Evolutionary conservation across 2,113 vertebrate genomes (phyloP).

Genomic region (Dasyurus viverrinus): DNA sequence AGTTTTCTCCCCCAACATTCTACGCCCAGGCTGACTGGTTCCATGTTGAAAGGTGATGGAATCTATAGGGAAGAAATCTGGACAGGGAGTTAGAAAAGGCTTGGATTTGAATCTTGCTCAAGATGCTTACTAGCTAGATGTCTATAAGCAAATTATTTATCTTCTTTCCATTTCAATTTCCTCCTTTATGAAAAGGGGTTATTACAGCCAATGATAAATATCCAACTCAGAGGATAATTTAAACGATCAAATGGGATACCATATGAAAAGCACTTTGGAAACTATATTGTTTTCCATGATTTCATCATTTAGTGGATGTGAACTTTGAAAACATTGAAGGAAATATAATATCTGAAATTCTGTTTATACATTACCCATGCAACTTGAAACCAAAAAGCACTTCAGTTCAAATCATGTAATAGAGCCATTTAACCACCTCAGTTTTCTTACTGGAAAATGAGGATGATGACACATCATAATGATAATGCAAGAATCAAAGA

Average conservation of each 20-base stretch:
- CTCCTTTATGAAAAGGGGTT: background rate
- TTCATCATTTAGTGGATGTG: background rate
- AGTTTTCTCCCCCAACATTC: slow-evolving; percentile 53
- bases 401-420: background rate
- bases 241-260: background rate
- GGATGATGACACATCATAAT: background rate
- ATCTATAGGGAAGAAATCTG: background rate
- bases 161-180: background rate
- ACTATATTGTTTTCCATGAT: background rate
- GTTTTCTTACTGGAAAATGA: background rate
- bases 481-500: background rate
- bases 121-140: background rate
- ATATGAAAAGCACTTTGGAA: background rate
- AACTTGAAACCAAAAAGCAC: background rate
- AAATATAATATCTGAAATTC: background rate
- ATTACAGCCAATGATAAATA: background rate
- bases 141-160: background rate
- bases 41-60: background rate
- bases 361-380: background rate
- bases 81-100: background rate
- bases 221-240: background rate
- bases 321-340: background rate
- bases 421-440: background rate
- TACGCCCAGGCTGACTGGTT: background rate
- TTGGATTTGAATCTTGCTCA: background rate